Conservation (phyloP, 2,888 invertebrate species). For the Cordylochernes scorpioides region DNA sequence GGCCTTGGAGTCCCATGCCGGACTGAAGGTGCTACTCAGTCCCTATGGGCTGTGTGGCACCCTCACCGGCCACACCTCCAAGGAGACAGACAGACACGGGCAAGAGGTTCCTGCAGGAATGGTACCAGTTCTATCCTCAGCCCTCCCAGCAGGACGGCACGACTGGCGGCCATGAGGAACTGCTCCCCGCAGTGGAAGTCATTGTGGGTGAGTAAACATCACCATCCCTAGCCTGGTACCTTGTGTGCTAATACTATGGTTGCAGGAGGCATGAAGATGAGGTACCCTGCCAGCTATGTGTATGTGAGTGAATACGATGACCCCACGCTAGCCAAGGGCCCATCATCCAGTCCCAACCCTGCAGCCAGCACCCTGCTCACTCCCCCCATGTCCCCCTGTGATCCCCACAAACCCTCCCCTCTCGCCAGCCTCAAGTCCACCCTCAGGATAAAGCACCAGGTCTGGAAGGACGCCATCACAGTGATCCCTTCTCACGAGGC, state of each 20-base stretch:
- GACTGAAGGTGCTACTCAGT: conserved; percentile 57
- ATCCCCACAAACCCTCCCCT: conserved; percentile 10
- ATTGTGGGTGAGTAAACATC: conserved; percentile 24
- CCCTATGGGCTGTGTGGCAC: conserved; percentile 80
- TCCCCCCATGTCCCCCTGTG: conserved; percentile 19
- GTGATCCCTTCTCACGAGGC: conserved; percentile 22
- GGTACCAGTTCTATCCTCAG: conserved; percentile 80
- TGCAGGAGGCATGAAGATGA: conserved; percentile 67
- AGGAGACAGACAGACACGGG: conserved; percentile 36
- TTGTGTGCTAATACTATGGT: conserved; percentile 16
- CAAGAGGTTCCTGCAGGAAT: conserved; percentile 59
- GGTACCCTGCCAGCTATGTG: conserved; percentile 82
- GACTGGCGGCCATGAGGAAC: conserved; percentile 18
- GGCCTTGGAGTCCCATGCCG: conserved; percentile 33
- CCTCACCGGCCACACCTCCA: conserved; percentile 54
- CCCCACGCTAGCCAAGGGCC: not conserved
- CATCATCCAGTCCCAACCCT: conserved; percentile 6
- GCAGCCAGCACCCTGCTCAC: conserved; percentile 14
- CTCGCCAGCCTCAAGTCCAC: conserved; percentile 2
- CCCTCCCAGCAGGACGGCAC: conserved; percentile 23
- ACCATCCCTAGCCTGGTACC: not conserved
- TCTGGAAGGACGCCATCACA: conserved; percentile 44
- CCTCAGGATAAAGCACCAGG: conserved; percentile 20
- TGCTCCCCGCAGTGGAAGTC: conserved; percentile 34
- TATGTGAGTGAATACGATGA: conserved; percentile 58